Base-by-base conservation (phyloP, 2,888 invertebrate genomes). In the Tinea trinotella region DNA sequence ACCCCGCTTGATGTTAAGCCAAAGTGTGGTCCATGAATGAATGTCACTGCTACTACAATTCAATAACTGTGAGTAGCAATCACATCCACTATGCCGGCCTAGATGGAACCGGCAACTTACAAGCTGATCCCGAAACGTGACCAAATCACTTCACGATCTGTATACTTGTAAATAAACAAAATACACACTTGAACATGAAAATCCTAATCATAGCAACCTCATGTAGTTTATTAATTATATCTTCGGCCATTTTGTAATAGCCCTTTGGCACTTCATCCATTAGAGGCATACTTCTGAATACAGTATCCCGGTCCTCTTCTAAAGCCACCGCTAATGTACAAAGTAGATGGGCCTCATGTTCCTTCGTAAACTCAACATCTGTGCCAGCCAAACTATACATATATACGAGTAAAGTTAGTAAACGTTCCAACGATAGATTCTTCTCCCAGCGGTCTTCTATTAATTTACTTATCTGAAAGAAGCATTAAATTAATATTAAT, bases 351-450 rank as follows among this genome's bases (percentile, higher is more conserved):
- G 79, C 76, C 62, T 89, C 88, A 58, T 90, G 89, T 46, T 80
- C 71, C 10, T 72, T 64, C 1, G 88, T 74, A 62, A 90, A 89
- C 0, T 76, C 69, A 4, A 89, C 80, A 57, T 89, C 88, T 0
- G 80, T 87, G 0, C 90, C 90, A 46, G 85, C 83, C 17, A 91
- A 66, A 0, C 91, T 89, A 64, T 90, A 91, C 0, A 90, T 71
- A 62, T 90, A 86, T 24, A 90, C 81, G 3, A 91, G 68, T 13
- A 91, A 67, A 0, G 88, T 85, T 5, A 92, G 68, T 0, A 92
- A 70, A 65, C 88, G 88, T 56, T 89, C 89, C 49, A 90, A 65
- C 0, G 85, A 72, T 1, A 91, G 63, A 50, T 83, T 78, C 56
- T 87, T 76, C 1, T 87, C 85, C 57, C 77, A 74, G 10, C 90